phyloP scores from a whole-genome alignment of 2,113 vertebrate species.

The Petromus typicus region DNA sequence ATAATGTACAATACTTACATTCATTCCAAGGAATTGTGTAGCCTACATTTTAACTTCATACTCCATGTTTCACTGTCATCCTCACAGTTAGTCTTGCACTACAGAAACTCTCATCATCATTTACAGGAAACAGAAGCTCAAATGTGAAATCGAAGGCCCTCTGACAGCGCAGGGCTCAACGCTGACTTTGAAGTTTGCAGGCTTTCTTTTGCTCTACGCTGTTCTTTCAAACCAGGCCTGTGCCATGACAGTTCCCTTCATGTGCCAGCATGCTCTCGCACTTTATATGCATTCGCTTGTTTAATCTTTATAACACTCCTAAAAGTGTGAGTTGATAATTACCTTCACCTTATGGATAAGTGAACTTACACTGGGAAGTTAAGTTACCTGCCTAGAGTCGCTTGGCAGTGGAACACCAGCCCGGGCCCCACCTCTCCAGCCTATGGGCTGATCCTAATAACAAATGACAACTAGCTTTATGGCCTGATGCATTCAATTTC shows the following conservation, averaged over 20 bases:
- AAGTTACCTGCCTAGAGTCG: too few relatives aligned
- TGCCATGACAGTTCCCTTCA: not conserved
- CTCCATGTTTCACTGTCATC: not conserved
- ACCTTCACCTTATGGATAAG: not conserved
- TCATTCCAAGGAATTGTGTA: not conserved
- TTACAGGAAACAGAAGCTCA: not conserved
- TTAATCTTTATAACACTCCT: not conserved
- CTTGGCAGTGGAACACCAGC: not conserved
- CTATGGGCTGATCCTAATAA: not conserved
- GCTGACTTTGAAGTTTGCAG: not conserved
- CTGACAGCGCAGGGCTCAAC: not conserved
- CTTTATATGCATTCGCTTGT: not conserved
- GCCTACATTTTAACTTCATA: not conserved
- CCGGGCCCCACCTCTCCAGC: not conserved
- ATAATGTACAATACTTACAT: not conserved
- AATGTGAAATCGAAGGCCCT: not conserved
- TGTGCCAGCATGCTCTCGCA: not conserved
- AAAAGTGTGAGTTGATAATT: not conserved
- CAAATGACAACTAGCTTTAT: slow-evolving; percentile 23
- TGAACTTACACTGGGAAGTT: too few relatives aligned
- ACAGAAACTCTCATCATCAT: not conserved
- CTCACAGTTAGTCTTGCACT: not conserved
- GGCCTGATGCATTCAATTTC: slow-evolving; percentile 46
- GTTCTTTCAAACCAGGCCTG: not conserved
- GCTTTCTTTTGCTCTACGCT: not conserved